Conservation (phyloP, 2,797 vertebrate genomes). For the Lindbergichthys nudifrons region DNA sequence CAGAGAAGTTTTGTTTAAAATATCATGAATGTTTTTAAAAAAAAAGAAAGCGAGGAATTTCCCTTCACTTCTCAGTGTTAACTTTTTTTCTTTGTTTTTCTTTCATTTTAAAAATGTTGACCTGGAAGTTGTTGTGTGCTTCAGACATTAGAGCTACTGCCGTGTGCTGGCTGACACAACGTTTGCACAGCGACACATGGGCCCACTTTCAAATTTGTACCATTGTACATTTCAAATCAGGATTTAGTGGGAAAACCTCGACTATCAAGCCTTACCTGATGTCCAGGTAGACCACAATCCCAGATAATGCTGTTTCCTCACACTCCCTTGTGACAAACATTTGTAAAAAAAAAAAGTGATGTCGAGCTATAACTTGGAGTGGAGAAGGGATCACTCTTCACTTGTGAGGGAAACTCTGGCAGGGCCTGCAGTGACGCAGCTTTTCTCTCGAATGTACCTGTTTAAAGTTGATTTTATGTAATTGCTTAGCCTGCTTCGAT, state of each 20-base stretch:
- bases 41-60: conserved; percentile 50
- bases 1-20: conserved; percentile 62
- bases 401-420: conserved; percentile 50
- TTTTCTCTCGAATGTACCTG: conserved; percentile 53
- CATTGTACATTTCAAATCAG: conserved; percentile 26
- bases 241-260: conserved; percentile 37
- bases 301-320: conserved; percentile 41
- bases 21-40: conserved; percentile 63
- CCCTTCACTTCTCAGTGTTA: conserved; percentile 67
- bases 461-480: conserved; percentile 45
- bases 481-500: conserved; percentile 60
- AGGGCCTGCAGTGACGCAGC: conserved; percentile 63
- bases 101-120: conserved; percentile 8
- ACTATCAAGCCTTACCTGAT: conserved; percentile 57
- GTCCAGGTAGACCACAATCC: conserved; percentile 55
- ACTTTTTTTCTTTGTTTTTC: conserved; percentile 30
- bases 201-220: conserved; percentile 44
- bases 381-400: conserved; percentile 44
- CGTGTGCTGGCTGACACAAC: conserved; percentile 10
- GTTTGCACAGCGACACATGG: conserved; percentile 21
- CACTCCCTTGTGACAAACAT: conserved; percentile 30
- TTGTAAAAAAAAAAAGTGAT: not conserved
- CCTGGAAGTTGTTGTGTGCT: conserved; percentile 44
- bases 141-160: conserved; percentile 44
- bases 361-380: conserved; percentile 40